phyloP scores from a whole-genome alignment of 2,888 invertebrate genomes.

The Deladenus siricidicola region DNA sequence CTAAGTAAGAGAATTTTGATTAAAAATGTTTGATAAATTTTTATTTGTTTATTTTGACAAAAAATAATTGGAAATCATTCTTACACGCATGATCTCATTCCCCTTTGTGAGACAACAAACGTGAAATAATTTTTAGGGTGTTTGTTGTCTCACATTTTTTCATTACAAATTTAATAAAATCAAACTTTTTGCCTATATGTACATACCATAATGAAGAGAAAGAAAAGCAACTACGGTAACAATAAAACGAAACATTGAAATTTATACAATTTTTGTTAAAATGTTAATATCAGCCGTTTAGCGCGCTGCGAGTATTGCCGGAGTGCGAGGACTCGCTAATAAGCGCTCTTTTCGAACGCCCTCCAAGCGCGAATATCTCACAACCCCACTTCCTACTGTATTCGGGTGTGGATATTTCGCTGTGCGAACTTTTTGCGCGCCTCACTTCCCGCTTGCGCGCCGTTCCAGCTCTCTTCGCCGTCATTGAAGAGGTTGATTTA shows the following conservation, averaged over 20 bases:
- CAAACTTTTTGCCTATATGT: neutral
- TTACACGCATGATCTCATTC: too few species aligned
- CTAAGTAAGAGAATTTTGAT: too few species aligned
- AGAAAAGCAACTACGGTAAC: neutral
- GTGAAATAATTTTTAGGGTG: too few species aligned
- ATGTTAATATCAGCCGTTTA: too few species aligned
- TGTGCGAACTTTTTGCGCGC: slow-evolving; percentile 45
- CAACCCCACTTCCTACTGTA: slow-evolving; percentile 32
- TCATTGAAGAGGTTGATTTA: slow-evolving; percentile 43
- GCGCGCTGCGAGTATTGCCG: slow-evolving; percentile 16
- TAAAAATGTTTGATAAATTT: too few species aligned
- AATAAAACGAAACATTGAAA: neutral
- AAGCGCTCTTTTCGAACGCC: slow-evolving; percentile 19
- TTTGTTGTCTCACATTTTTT: too few species aligned
- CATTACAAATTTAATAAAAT: too few species aligned
- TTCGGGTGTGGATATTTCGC: slow-evolving; percentile 38
- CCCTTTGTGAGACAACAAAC: too few species aligned
- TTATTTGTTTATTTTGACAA: too few species aligned
- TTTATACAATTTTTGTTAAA: neutral
- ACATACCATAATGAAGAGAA: neutral
- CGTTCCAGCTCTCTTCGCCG: slow-evolving; percentile 51
- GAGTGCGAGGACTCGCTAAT: slow-evolving; percentile 26
- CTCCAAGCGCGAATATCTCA: slow-evolving; percentile 33
- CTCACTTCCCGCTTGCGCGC: slow-evolving; percentile 43
- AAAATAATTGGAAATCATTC: too few species aligned